Evolutionary conservation across 2,113 vertebrate species (phyloP).

Genomic region (Indicator maculatus): DNA sequence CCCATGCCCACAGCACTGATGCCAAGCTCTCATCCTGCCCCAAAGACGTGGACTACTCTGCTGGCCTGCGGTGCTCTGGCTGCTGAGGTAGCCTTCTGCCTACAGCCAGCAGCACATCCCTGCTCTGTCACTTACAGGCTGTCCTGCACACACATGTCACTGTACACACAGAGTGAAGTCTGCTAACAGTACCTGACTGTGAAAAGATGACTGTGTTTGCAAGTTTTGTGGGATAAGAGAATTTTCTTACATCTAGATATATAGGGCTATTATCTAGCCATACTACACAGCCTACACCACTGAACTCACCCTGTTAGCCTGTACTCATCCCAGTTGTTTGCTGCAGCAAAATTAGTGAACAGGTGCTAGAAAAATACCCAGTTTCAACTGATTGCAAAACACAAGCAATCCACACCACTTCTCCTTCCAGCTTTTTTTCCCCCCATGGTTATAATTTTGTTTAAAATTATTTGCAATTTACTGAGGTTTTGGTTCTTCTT

Average conservation of each 20-base stretch:
- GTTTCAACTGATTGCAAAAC: background rate
- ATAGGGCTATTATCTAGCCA: too few species aligned
- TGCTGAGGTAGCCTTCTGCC: background rate
- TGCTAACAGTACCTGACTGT: background rate
- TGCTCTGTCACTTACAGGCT: background rate
- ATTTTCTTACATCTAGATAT: background rate
- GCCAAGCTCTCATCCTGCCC: background rate
- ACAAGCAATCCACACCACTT: background rate
- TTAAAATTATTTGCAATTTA: background rate
- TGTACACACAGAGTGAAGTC: rapidly evolving
- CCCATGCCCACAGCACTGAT: background rate
- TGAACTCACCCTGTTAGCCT: background rate
- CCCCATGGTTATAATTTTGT: background rate
- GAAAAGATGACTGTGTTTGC: background rate
- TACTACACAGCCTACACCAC: background rate
- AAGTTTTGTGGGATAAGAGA: background rate
- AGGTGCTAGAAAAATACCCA: background rate
- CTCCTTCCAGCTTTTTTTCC: background rate
- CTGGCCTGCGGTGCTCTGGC: background rate
- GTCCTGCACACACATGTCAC: background rate
- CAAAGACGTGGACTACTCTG: background rate
- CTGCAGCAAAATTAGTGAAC: background rate
- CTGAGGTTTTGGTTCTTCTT: background rate
- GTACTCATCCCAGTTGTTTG: background rate
- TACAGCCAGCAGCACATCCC: background rate